These are phyloP conservation scores for Coreoperca whiteheadi DNA, from an alignment of 2,113 vertebrate genomes.

Conservation along the genomic window DNA sequence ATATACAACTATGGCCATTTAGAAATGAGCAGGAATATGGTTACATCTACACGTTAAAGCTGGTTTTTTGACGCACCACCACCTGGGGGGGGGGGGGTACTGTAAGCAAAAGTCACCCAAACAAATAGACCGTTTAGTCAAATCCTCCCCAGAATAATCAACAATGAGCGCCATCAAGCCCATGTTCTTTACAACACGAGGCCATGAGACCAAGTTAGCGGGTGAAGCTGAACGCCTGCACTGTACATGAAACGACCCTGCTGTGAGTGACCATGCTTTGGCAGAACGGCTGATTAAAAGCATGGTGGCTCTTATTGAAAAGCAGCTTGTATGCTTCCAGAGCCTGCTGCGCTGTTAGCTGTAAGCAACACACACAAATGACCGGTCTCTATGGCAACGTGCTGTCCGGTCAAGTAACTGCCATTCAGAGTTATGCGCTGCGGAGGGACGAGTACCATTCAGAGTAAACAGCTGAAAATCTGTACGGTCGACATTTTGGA, in stretches of 20 bases:
- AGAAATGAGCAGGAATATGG: constrained; percentile 50
- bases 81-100: too few species aligned
- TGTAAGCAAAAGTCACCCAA: constrained; percentile 52
- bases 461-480: constrained; percentile 49
- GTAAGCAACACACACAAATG: constrained; percentile 56
- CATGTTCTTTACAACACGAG: constrained; percentile 20
- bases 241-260: constrained; percentile 31
- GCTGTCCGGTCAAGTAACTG: constrained; percentile 53
- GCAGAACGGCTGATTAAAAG: constrained; percentile 39
- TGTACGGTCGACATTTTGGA: constrained; percentile 34
- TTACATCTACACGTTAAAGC: constrained; percentile 65
- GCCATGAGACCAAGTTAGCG: constrained; percentile 4
- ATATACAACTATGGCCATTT: constrained; percentile 72
- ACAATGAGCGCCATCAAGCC: constrained; percentile 13
- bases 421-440: constrained; percentile 43
- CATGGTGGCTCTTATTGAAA: constrained; percentile 50
- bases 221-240: constrained; percentile 40
- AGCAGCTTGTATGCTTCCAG: constrained; percentile 35
- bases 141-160: constrained; percentile 34
- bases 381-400: constrained; percentile 67
- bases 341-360: constrained; percentile 54
- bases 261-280: constrained; percentile 18
- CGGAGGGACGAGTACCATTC: constrained; percentile 49
- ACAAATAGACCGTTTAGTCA: constrained; percentile 17
- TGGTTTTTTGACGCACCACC: constrained; percentile 66